Evolutionary conservation across 2,113 vertebrate genomes (phyloP).

Genomic region (Elephantulus edwardii): DNA sequence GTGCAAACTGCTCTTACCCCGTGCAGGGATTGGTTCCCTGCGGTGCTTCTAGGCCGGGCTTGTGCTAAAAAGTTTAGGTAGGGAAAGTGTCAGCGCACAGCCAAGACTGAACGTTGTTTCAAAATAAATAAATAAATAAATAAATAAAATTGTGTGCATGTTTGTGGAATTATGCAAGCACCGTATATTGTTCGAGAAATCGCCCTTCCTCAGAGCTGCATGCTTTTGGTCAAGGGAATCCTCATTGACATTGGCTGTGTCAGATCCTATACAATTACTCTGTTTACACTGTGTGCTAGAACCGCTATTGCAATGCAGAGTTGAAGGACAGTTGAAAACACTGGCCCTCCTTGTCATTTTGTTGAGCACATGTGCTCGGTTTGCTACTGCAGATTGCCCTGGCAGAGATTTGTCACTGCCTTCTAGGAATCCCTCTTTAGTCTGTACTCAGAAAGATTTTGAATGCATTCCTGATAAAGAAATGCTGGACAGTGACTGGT

Average conservation of each 20-base stretch:
- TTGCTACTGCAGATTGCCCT: conserved; percentile 41
- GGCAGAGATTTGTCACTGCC: conserved; percentile 59
- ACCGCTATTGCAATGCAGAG: background rate
- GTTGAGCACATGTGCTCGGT: background rate
- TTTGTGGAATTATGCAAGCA: conserved; percentile 60
- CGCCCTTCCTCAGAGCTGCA: conserved; percentile 12
- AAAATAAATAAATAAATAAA: background rate
- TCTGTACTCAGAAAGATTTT: background rate
- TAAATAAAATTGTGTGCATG: background rate
- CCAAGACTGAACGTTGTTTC: background rate
- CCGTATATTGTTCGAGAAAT: conserved; percentile 39
- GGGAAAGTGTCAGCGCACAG: conserved; percentile 37
- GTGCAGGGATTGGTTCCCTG: background rate
- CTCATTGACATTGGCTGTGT: background rate
- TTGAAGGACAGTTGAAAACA: background rate
- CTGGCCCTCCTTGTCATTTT: conserved; percentile 22
- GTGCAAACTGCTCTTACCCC: background rate
- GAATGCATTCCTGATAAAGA: background rate
- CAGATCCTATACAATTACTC: background rate
- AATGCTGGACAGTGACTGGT: background rate
- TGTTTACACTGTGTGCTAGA: background rate
- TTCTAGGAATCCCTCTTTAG: conserved; percentile 72
- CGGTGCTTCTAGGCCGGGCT: conserved; percentile 47
- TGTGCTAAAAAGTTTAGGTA: conserved; percentile 54
- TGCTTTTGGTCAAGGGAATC: background rate